Base-by-base conservation (phyloP, 2,888 invertebrate species). In the Pandemis corylana region DNA sequence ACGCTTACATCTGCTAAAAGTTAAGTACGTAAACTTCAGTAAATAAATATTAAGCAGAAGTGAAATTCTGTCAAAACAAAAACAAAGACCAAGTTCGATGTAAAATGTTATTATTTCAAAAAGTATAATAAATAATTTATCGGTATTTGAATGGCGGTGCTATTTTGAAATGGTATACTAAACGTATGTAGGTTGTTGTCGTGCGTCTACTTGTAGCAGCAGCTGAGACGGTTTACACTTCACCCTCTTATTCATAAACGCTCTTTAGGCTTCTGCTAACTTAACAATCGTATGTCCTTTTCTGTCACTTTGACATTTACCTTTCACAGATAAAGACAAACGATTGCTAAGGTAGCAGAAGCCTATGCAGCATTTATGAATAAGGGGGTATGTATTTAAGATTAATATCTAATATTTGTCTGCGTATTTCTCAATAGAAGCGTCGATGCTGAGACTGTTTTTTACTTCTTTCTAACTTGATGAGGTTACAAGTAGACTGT, bases 91-190 rank as follows among this genome's bases (percentile, higher is more conserved):
- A 88, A 89, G 84, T 81, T 84, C 80, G 80, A 83, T 81, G 80
- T 85, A 76, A 75, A 77, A 76, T 83, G 82, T 84, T 70, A 82
- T 82, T 83, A 83, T 80, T 78, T 80, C 80, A 76, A 81, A 80
- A 79, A 83, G 79, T 80, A 78, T 79, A 78, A 81, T 78, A 77
- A 78, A 81, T 81, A 82, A 82, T 81, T 78, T 77, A 81, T 80
- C 83, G 79, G 86, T 86, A 88, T 86, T 88, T 87, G 85, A 87
- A 90, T 86, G 91, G 91, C 86, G 93, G 93, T 94, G 93, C 93
- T 94, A 94, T 93, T 90, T 88, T 89, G 87, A 89, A 88, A 85
- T 79, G 89, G 86, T 92, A 89, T 89, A 90, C 82, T 90, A 88
- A 59, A 88, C 85, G 84, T 84, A 83, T 83, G 84, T 86, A 84